Percentiles rank a stretch among this genome's conserved stretches.
Evolutionary conservation across 2,113 vertebrate species (phyloP).

Genomic region (Tursiops truncatus): DNA sequence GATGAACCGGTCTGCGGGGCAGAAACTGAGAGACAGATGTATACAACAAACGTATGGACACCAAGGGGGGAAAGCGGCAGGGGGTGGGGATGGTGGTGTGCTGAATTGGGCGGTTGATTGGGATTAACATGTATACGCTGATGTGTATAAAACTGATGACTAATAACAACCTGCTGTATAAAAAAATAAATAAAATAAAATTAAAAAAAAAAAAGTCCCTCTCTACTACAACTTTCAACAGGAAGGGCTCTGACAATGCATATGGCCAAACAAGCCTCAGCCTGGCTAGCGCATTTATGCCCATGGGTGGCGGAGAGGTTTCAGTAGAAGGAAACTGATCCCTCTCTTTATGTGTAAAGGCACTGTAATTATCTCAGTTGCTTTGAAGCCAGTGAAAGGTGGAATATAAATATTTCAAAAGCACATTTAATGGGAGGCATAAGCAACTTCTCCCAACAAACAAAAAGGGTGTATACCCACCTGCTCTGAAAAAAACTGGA

Average conservation of each 20-base stretch:
- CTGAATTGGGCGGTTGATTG: too few species aligned
- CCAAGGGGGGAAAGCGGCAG: too few species aligned
- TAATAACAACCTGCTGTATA: too few species aligned
- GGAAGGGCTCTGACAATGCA: not conserved
- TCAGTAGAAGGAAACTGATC: not conserved
- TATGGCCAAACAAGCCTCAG: rapidly evolving
- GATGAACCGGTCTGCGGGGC: too few species aligned
- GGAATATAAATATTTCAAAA: constrained; percentile 55
- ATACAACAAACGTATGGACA: too few species aligned
- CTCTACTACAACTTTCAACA: not conserved
- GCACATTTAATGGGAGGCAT: not conserved
- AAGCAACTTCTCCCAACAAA: constrained; percentile 26
- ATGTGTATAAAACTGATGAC: too few species aligned
- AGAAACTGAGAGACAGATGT: too few species aligned
- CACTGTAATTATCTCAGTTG: not conserved
- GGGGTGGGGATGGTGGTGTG: too few species aligned
- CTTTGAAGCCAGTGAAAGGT: constrained; percentile 40
- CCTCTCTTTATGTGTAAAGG: not conserved
- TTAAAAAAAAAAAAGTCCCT: not conserved
- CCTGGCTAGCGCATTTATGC: too few species aligned
- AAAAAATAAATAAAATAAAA: too few species aligned
- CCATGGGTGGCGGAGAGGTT: not conserved
- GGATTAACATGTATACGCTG: too few species aligned
- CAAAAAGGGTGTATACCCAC: constrained; percentile 79
- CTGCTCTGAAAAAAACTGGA: constrained; percentile 95